Percentiles rank a stretch among this genome's conserved stretches.
These are phyloP conservation scores for Podarcis muralis DNA, from an alignment of 2,113 vertebrate species.

Conservation along the genomic window DNA sequence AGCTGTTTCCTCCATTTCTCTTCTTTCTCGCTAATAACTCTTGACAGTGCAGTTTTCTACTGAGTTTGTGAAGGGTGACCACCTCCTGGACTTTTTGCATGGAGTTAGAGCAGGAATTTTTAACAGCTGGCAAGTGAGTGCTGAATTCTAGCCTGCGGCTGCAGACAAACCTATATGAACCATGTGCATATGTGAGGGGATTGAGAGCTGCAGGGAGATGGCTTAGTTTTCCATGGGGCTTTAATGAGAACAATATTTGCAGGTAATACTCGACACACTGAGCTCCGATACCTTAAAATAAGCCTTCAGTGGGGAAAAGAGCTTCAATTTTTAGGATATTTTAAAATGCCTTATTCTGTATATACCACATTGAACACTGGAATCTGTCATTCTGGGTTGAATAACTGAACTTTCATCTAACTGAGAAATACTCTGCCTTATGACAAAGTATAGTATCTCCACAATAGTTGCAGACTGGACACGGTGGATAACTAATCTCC, in stretches of 20 bases:
- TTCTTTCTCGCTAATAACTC: background rate
- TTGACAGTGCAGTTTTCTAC: background rate
- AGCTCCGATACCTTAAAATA: background rate
- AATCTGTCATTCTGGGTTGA: background rate
- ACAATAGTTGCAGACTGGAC: background rate
- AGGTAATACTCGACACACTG: background rate
- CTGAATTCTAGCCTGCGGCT: background rate
- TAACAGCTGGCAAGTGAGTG: constrained; percentile 15
- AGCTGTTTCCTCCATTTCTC: background rate
- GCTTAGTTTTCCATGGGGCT: background rate
- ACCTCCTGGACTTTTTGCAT: background rate
- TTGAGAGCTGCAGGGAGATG: background rate
- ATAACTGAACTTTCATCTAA: background rate
- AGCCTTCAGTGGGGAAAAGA: too few species aligned
- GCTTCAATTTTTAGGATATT: background rate
- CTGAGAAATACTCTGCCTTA: background rate
- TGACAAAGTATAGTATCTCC: background rate
- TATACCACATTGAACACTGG: background rate
- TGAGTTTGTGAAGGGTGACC: background rate
- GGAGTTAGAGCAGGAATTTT: background rate
- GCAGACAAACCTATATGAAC: background rate
- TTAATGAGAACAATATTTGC: constrained; percentile 18
- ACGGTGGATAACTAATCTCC: background rate
- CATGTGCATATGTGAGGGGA: background rate
- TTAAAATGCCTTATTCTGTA: background rate